phyloP scores from a whole-genome alignment of 2,888 invertebrate genomes.

The Crocallis elinguaria region DNA sequence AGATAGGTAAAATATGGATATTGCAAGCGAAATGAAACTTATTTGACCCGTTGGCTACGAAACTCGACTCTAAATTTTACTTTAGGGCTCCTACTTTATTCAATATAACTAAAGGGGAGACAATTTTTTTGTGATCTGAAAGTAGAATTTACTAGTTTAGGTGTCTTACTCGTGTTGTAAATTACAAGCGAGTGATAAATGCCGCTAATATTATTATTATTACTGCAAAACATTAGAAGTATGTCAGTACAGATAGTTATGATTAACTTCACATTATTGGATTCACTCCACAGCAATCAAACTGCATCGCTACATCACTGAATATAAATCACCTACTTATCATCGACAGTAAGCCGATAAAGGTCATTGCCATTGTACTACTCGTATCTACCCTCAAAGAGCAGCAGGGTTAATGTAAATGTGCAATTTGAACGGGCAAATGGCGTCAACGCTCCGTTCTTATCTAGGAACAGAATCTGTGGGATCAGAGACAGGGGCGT shows the following conservation, averaged over 20 bases:
- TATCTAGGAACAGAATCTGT: slow-evolving; percentile 72
- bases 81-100: not conserved
- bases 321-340: slow-evolving; percentile 75
- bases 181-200: no score
- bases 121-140: not conserved
- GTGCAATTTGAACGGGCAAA: slow-evolving; percentile 77
- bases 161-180: no score
- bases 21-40: slow-evolving; percentile 10
- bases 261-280: slow-evolving; percentile 7
- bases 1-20: slow-evolving; percentile 24
- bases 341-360: slow-evolving; percentile 68
- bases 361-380: slow-evolving; percentile 72
- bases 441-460: slow-evolving; percentile 71
- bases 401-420: slow-evolving; percentile 71
- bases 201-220: no score
- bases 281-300: slow-evolving; percentile 28
- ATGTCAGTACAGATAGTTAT: not conserved
- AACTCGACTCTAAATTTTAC: slow-evolving; percentile 3
- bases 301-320: slow-evolving; percentile 42
- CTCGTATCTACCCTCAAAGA: slow-evolving; percentile 58
- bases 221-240: no score
- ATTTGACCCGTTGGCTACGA: slow-evolving; percentile 1
- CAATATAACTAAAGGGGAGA: not conserved
- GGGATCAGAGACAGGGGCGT: no score
- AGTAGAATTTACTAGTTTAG: not conserved